Percentiles rank a stretch among this genome's conserved stretches.
These are phyloP conservation scores for Delphinus delphis DNA, from an alignment of 2,113 vertebrate species.

Conservation along the genomic window DNA sequence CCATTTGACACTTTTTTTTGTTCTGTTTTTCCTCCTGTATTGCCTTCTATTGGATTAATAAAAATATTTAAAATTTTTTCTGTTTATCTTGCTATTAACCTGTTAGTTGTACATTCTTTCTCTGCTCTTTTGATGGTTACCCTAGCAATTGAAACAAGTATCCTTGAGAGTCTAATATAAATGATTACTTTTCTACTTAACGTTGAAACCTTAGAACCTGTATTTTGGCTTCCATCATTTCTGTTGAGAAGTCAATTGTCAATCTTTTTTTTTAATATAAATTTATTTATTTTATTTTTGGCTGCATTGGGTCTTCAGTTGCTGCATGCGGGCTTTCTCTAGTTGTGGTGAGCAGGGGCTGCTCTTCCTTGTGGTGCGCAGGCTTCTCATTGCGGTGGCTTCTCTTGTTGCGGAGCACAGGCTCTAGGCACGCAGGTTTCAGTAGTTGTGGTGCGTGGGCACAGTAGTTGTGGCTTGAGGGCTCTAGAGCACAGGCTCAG, in stretches of 20 bases:
- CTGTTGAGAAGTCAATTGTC: not conserved
- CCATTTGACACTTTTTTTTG: not conserved
- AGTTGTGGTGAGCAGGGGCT: too few relatives aligned
- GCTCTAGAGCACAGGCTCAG: too few relatives aligned
- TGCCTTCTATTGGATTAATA: not conserved
- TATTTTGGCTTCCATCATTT: not conserved
- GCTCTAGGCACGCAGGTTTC: too few relatives aligned
- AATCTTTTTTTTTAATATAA: not conserved
- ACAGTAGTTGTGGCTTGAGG: too few relatives aligned
- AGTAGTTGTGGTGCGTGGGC: too few relatives aligned
- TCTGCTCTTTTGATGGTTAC: not conserved
- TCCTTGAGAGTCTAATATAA: not conserved
- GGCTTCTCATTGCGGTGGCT: too few relatives aligned
- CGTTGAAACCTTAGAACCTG: rapidly evolving
- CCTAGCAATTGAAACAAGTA: not conserved
- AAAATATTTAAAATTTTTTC: not conserved
- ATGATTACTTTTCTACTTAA: not conserved
- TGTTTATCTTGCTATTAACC: not conserved
- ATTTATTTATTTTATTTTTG: too few relatives aligned
- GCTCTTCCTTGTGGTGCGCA: too few relatives aligned
- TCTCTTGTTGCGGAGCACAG: too few relatives aligned
- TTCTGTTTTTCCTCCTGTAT: not conserved
- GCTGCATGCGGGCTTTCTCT: too few relatives aligned
- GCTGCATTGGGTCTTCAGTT: too few relatives aligned
- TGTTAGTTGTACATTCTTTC: too few relatives aligned